Evolutionary conservation across 2,797 vertebrate species (phyloP).

Genomic region (Sciurus carolinensis): DNA sequence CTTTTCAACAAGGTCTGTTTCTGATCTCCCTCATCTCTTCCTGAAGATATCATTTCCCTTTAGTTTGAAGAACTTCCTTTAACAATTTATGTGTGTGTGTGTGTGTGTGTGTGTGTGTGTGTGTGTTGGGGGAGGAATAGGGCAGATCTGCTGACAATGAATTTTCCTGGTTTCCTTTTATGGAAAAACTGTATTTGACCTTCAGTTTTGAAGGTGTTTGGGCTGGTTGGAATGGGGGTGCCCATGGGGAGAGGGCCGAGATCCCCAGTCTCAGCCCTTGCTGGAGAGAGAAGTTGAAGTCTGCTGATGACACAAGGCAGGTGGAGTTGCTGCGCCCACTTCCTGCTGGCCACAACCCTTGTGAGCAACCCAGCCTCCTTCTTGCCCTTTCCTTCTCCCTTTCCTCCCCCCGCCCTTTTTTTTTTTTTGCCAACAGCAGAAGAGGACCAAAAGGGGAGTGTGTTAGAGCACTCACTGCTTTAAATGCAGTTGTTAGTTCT

Average conservation of each 20-base stretch:
- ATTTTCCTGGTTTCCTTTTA: conserved; percentile 17
- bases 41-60: background rate
- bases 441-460: background rate
- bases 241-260: background rate
- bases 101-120: too few relatives aligned
- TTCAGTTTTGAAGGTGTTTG: background rate
- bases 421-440: background rate
- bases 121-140: background rate
- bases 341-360: background rate
- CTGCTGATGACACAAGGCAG: background rate
- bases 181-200: background rate
- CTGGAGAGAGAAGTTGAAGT: background rate
- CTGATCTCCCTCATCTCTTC: background rate
- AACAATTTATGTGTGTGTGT: too few relatives aligned
- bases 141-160: background rate
- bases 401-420: background rate
- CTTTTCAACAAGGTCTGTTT: background rate
- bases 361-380: background rate
- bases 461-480: background rate
- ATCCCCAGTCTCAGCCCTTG: background rate
- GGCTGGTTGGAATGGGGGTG: background rate
- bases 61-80: background rate
- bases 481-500: background rate
- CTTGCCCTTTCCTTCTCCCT: background rate
- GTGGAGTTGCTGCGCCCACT: background rate